Percentiles rank a stretch among this genome's conserved stretches.
Evolutionary conservation across 2,888 invertebrate genomes (phyloP).

Genomic region (Philopedon plagiatum): DNA sequence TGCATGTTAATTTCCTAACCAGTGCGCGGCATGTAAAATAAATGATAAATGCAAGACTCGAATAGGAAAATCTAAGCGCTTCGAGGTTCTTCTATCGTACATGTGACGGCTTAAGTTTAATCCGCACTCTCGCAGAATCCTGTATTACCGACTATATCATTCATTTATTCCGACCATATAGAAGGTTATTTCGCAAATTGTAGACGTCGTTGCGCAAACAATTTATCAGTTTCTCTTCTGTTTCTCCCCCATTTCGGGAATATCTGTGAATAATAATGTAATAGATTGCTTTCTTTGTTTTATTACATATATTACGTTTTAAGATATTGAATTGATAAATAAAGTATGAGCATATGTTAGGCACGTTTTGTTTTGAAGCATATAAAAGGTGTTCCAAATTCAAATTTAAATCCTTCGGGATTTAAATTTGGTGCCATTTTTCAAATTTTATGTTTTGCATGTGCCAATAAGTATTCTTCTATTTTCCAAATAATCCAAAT

Average conservation of each 20-base stretch:
- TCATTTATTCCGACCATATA: slow-evolving; percentile 65
- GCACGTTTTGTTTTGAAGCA: not conserved
- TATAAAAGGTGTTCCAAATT: not conserved
- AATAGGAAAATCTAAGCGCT: slow-evolving; percentile 28
- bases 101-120: slow-evolving; percentile 60
- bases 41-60: slow-evolving; percentile 38
- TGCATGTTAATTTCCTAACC: not conserved
- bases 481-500: no score
- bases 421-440: no score
- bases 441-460: no score
- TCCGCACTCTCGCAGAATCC: slow-evolving; percentile 60
- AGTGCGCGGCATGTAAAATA: slow-evolving; percentile 28
- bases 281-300: slow-evolving; percentile 25
- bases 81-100: slow-evolving; percentile 56
- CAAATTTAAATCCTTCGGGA: no score
- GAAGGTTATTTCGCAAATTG: slow-evolving; percentile 65
- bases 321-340: slow-evolving; percentile 25
- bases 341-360: not conserved
- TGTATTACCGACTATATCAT: slow-evolving; percentile 65
- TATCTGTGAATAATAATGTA: slow-evolving; percentile 22
- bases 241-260: slow-evolving; percentile 48
- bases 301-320: not conserved
- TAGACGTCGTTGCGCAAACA: slow-evolving; percentile 61
- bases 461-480: no score
- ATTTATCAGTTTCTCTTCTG: slow-evolving; percentile 63